Evolutionary conservation across 2,113 vertebrate species (phyloP), one percentile per base, ranked within the genome.

Genomic region (Oenanthe melanoleuca): DNA sequence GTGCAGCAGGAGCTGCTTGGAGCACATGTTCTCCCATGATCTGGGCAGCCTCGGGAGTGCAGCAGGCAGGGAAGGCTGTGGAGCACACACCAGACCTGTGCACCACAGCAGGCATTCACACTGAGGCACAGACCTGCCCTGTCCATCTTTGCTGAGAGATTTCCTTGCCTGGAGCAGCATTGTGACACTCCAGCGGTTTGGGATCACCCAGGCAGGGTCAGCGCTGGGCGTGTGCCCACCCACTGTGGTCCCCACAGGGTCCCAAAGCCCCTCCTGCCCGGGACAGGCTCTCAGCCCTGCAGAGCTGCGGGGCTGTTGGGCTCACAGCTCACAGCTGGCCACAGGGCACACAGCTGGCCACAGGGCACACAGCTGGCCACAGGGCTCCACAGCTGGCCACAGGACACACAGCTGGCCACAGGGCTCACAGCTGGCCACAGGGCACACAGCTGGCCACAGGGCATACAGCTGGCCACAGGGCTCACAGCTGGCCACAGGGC

Each of bases 141-240:
- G 9, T 11, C 12, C 31, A 19, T 15, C 5, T 9, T 14, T 1
- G 8, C 67, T 3, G 22, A 25, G 4, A 69, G 4, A 13, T 3
- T 24, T 38, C 37, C 55, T 15, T 1, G 50, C 64, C 60, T 3
- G 45, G 11, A 31, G 79, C 78, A 24, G 63, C 42, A 23, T 1
- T 72, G 23, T 14, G 0, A 49, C 0, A 9, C 14, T 52, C 24
- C 2, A 12, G 60, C 0, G 6, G 8, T 2, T 44, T 15, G 4
- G 45, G 22, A 12, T 14, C 59, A 11, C 5, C 50, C 37, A 5
- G n/a, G n/a, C 2, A 7, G 23, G 61, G 24, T 19, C 28, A 28
- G 26, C 6, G 17, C 49, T 5, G 1, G 40, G 14, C 3, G 4
- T 2, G 8, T 11, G 1, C 7, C 23, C 17, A 6, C 17, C 5